Percentiles rank a stretch among this genome's conserved stretches.
Evolutionary conservation across 2,888 invertebrate genomes (phyloP).

Genomic region (Leptinotarsa rubiginosa): DNA sequence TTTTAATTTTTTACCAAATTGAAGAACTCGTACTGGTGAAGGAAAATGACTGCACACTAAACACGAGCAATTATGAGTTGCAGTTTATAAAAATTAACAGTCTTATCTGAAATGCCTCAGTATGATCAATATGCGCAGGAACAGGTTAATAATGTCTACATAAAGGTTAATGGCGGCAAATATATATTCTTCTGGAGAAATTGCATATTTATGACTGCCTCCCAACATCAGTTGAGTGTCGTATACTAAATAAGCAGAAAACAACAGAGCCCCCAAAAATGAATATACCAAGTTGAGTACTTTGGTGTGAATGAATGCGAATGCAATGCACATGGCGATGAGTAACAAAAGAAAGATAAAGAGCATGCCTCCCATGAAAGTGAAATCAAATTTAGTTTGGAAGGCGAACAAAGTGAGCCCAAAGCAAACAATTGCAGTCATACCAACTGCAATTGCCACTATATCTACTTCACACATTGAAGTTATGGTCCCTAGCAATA

Average conservation of each 20-base stretch:
- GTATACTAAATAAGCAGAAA: slow-evolving; percentile 75
- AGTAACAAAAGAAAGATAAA: slow-evolving; percentile 57
- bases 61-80: neutral
- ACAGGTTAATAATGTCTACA: slow-evolving; percentile 90
- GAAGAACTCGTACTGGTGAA: too few species aligned
- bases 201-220: slow-evolving; percentile 69
- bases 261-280: slow-evolving; percentile 86
- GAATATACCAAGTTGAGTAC: slow-evolving; percentile 82
- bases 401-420: slow-evolving; percentile 91
- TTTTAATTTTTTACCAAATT: too few species aligned
- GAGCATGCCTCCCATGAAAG: slow-evolving; percentile 59
- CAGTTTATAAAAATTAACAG: neutral
- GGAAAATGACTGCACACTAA: too few species aligned
- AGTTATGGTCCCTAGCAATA: slow-evolving; percentile 81
- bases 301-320: slow-evolving; percentile 65
- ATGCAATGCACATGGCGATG: slow-evolving; percentile 57
- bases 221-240: slow-evolving; percentile 62
- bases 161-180: slow-evolving; percentile 93
- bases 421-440: slow-evolving; percentile 89
- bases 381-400: slow-evolving; percentile 77
- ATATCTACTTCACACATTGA: slow-evolving; percentile 69
- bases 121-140: slow-evolving; percentile 86
- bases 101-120: slow-evolving; percentile 69
- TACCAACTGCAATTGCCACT: slow-evolving; percentile 88
- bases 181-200: slow-evolving; percentile 69